Evolutionary conservation across 2,113 vertebrate genomes (phyloP).

Genomic region (Oophaga pumilio): DNA sequence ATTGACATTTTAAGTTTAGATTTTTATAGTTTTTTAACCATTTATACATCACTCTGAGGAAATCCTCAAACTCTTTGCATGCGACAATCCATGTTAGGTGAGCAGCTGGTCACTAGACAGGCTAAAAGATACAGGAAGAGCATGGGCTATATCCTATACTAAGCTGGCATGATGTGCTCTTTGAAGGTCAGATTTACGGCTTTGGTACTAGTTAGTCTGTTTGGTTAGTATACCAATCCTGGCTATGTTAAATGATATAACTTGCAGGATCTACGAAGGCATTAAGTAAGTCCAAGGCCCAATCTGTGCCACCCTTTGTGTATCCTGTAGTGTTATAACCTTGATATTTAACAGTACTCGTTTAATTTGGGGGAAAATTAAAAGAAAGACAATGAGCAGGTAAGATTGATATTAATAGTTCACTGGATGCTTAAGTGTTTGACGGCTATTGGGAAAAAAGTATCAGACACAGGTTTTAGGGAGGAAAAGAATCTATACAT

Average conservation of each 20-base stretch:
- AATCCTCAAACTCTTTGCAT: constrained; percentile 57
- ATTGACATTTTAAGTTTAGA: constrained; percentile 46
- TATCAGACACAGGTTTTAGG: background rate
- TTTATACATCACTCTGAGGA: constrained; percentile 58
- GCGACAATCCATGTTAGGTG: constrained; percentile 53
- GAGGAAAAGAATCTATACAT: background rate
- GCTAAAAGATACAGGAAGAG: constrained; percentile 43
- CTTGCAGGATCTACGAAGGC: constrained; percentile 17
- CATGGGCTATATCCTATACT: constrained; percentile 20
- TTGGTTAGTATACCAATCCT: constrained; percentile 37
- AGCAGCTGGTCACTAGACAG: constrained; percentile 56
- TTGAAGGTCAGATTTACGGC: constrained; percentile 3
- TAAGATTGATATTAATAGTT: background rate
- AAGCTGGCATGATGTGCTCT: constrained; percentile 24
- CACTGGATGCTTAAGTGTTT: background rate
- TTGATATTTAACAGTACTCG: background rate
- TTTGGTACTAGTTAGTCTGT: constrained; percentile 18
- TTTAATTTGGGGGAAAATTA: background rate
- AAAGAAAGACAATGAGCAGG: constrained; percentile 3
- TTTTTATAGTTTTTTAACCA: constrained; percentile 59
- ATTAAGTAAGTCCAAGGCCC: constrained; percentile 43
- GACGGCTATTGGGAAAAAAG: background rate
- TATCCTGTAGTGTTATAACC: constrained; percentile 26
- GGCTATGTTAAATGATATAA: background rate
- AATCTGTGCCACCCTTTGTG: constrained; percentile 28